Conservation (phyloP, 2,797 vertebrate genomes). For the Corythornis leucogaster region DNA sequence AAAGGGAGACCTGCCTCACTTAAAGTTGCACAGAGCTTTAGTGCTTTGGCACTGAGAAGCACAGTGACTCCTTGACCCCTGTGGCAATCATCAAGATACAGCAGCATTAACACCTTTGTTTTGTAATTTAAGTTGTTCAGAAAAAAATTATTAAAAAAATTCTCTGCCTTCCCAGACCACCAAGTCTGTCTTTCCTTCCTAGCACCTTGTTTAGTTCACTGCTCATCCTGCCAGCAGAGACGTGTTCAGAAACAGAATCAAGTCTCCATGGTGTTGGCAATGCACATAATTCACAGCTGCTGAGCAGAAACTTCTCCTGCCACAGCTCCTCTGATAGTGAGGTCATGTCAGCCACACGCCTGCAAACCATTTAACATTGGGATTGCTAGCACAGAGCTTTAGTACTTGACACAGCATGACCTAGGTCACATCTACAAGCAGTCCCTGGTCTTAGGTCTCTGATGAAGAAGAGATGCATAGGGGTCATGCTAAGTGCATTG, state of each 20-base stretch:
- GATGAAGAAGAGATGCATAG: not conserved
- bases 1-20: not conserved
- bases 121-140: not conserved
- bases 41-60: not conserved
- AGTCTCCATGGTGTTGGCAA: accelerated
- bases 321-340: not conserved
- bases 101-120: not conserved
- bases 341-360: not conserved
- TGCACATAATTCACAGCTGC: not conserved
- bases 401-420: not conserved
- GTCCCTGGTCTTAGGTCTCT: not conserved
- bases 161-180: not conserved
- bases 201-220: constrained; percentile 7
- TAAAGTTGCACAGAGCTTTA: not conserved
- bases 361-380: not conserved
- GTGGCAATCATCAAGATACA: not conserved
- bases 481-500: not conserved
- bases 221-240: not conserved
- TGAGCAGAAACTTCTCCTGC: constrained; percentile 2
- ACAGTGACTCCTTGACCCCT: not conserved
- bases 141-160: not conserved
- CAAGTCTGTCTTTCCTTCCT: not conserved
- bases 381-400: not conserved
- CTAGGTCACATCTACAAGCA: not conserved
- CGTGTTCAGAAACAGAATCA: not conserved